A percentile compares a stretch with the other conserved stretches of the same genome.
These are phyloP conservation scores for Hycleus cichorii DNA, from an alignment of 1,140 invertebrate genomes.

Conservation along the genomic window DNA sequence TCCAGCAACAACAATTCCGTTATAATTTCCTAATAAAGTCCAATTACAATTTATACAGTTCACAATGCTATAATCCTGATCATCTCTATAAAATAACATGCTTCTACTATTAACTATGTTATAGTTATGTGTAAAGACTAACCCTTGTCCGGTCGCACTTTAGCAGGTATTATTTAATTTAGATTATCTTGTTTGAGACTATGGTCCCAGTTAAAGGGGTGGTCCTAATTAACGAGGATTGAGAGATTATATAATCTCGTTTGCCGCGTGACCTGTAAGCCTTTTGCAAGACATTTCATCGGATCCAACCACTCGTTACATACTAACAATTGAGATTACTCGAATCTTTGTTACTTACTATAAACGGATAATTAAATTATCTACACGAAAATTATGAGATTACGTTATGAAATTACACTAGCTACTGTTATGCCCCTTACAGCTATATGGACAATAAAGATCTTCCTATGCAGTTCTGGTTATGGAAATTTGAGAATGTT, in stretches of 20 bases:
- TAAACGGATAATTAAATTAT: conserved; percentile 12
- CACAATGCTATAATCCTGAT: neutral
- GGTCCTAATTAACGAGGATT: conserved; percentile 12
- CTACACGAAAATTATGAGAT: conserved; percentile 8
- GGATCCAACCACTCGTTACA: conserved; percentile 5
- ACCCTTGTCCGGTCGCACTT: conserved; percentile 8
- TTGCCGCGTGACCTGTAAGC: conserved; percentile 19
- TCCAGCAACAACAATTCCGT: no score
- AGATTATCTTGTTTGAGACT: conserved; percentile 16
- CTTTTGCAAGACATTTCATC: conserved; percentile 19
- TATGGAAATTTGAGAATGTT: no score
- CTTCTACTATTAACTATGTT: neutral
- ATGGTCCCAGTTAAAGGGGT: neutral
- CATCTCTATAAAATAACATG: neutral
- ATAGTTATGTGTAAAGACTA: neutral
- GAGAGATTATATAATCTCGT: conserved; percentile 24
- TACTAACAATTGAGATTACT: conserved; percentile 2
- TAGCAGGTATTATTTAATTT: conserved; percentile 22
- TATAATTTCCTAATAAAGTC: no score
- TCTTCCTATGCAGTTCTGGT: no score
- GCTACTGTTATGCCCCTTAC: no score
- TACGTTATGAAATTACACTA: neutral
- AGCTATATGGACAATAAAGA: no score
- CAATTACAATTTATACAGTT: no score
- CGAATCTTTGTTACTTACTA: conserved; percentile 4